These are phyloP conservation scores for Venusia cambrica DNA, from an alignment of 2,888 invertebrate genomes.

Conservation along the genomic window DNA sequence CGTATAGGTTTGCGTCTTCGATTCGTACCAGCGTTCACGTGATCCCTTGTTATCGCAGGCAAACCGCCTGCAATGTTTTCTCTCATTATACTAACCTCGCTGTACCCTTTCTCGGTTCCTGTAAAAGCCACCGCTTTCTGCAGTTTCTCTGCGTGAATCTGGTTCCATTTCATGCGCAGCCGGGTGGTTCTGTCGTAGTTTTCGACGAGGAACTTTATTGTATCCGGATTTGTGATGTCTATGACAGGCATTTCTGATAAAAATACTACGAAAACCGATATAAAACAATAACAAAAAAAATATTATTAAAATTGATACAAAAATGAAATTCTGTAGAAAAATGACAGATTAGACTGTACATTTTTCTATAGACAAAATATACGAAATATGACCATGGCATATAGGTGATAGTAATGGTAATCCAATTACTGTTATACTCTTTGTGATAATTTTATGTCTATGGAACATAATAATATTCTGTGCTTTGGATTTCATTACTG, in stretches of 20 bases:
- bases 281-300: conserved; percentile 8
- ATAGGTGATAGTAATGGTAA: no score
- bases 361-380: no score
- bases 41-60: conserved; percentile 38
- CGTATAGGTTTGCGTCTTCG: conserved; percentile 34
- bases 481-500: no score
- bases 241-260: conserved; percentile 40
- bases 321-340: neutral
- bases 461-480: no score
- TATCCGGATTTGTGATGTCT: conserved; percentile 46
- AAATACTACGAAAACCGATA: conserved; percentile 1
- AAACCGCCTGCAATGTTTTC: conserved; percentile 37
- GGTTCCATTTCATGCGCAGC: conserved; percentile 47
- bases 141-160: conserved; percentile 33
- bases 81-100: conserved; percentile 27
- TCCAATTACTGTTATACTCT: no score
- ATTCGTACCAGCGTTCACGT: conserved; percentile 32
- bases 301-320: conserved; percentile 1
- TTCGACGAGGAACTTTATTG: conserved; percentile 49
- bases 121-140: conserved; percentile 40
- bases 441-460: no score
- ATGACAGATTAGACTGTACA: no score
- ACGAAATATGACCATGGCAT: no score
- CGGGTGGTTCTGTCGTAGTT: conserved; percentile 46
- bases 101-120: conserved; percentile 40